Evolutionary conservation across 2,113 vertebrate species (phyloP).

Genomic region (Pachypanchax playfairii): DNA sequence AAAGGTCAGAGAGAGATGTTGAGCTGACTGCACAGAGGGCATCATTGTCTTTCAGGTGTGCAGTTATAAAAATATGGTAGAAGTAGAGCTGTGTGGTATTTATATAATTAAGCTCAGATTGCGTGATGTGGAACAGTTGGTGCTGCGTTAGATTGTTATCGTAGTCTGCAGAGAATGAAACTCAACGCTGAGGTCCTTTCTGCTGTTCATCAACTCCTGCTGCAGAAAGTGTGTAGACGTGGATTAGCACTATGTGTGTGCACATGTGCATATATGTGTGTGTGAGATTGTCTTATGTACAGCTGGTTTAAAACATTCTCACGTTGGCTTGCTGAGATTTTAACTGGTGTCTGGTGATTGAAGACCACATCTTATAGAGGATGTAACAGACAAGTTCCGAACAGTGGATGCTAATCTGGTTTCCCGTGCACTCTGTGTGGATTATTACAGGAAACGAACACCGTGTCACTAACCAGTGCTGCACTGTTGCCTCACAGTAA

Average conservation of each 20-base stretch:
- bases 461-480: too few species aligned
- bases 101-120: slow-evolving; percentile 52
- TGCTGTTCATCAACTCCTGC: slow-evolving; percentile 52
- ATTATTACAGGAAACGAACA: slow-evolving; percentile 75
- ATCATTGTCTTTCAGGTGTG: slow-evolving; percentile 65
- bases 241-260: background rate
- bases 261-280: background rate
- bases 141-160: slow-evolving; percentile 60
- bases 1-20: slow-evolving; percentile 68
- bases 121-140: slow-evolving; percentile 60
- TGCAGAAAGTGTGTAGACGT: slow-evolving; percentile 17
- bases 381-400: slow-evolving; percentile 55
- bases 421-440: slow-evolving; percentile 64
- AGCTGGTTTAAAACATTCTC: background rate
- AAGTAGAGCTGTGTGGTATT: slow-evolving; percentile 48
- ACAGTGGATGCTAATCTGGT: slow-evolving; percentile 55
- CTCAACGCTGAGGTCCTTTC: slow-evolving; percentile 50
- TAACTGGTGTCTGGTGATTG: background rate
- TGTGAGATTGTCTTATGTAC: slow-evolving; percentile 1
- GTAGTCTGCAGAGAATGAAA: slow-evolving; percentile 60
- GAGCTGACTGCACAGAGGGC: slow-evolving; percentile 46
- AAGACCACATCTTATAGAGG: slow-evolving; percentile 28
- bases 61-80: slow-evolving; percentile 41
- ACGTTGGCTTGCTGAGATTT: background rate
- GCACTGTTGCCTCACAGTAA: too few species aligned